A percentile compares a stretch with the other conserved stretches of the same genome.
Evolutionary conservation across 2,797 vertebrate genomes (phyloP).

Genomic region (Momotus momota): DNA sequence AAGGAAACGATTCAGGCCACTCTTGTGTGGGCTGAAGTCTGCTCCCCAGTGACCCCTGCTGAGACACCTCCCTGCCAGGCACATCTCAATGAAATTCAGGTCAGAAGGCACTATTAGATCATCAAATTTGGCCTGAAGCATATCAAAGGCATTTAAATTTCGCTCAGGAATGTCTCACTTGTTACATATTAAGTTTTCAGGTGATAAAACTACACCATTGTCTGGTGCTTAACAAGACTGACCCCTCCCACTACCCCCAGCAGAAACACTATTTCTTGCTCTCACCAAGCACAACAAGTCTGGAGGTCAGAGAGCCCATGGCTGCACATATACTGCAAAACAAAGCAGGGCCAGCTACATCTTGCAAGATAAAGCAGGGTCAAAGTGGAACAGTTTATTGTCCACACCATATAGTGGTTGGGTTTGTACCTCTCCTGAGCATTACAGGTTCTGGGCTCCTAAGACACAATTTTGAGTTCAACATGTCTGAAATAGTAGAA

Average conservation of each 20-base stretch:
- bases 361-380: background rate
- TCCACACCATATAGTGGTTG: background rate
- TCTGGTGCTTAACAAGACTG: background rate
- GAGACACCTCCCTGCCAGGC: background rate
- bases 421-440: background rate
- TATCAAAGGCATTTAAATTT: conserved; percentile 32
- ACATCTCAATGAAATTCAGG: background rate
- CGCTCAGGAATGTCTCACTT: conserved; percentile 5
- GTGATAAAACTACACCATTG: background rate
- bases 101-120: conserved; percentile 11
- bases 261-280: background rate
- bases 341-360: background rate
- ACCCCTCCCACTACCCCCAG: background rate
- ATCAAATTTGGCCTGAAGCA: background rate
- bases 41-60: background rate
- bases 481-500: background rate
- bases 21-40: background rate
- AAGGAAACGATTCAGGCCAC: background rate
- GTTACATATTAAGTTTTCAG: conserved; percentile 38
- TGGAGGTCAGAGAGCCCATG: background rate
- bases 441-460: background rate
- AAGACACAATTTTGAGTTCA: background rate
- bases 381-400: background rate
- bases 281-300: background rate
- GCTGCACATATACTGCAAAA: background rate